Conservation (phyloP, 2,797 vertebrate genomes). For the Monodelphis domestica region DNA sequence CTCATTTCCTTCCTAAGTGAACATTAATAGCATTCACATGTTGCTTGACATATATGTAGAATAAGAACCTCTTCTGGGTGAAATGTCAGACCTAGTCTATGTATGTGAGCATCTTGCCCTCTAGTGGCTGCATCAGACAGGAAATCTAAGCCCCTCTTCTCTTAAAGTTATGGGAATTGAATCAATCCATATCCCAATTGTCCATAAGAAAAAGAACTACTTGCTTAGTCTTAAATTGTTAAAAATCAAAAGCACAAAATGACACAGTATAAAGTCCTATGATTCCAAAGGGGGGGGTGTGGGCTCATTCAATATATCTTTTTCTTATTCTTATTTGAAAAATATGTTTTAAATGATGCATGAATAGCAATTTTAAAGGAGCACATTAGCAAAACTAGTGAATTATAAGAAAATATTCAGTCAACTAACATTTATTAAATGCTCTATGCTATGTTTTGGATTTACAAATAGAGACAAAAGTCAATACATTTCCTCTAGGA, state of each 20-base stretch:
- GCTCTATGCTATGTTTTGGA: neutral
- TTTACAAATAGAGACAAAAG: neutral
- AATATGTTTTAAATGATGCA: neutral
- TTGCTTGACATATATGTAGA: no score
- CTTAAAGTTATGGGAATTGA: no score
- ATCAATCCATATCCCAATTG: neutral
- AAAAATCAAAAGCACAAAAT: neutral
- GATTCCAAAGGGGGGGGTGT: neutral
- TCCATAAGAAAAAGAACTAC: neutral
- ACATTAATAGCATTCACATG: no score
- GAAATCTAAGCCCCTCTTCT: no score
- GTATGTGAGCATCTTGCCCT: no score
- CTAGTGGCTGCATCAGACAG: no score
- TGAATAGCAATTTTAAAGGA: neutral
- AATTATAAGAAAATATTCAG: neutral
- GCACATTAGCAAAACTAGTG: neutral
- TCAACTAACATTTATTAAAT: neutral
- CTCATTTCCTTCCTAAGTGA: no score
- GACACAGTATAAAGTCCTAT: no score
- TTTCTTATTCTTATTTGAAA: neutral
- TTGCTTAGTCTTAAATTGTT: neutral
- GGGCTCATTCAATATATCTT: neutral
- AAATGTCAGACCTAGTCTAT: no score
- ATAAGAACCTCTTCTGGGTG: no score
- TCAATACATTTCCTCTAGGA: no score